Evolutionary conservation across 92 coral and sea anemone genomes (phyloP), one percentile per base, ranked within the genome.

Genomic region (Montipora capitata): DNA sequence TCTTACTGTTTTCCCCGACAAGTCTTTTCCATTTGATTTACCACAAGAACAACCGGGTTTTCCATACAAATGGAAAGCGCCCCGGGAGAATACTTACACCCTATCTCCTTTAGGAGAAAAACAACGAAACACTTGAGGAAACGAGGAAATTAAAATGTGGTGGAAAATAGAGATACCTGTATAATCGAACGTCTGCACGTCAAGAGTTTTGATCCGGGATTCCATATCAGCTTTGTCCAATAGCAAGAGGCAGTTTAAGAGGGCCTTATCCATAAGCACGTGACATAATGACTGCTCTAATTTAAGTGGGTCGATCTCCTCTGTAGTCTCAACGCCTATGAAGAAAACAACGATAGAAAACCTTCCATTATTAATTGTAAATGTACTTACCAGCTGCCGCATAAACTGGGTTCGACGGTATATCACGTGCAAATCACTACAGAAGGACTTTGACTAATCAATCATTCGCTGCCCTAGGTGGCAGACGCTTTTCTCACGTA

Each of bases 171-270:
- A 17, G 7, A 77, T 52, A 94, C 97, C 94, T 79, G 89, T 68
- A 68, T 15, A 83, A 20, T 95, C 96, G 52, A 81, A 70, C 58
- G 83, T 51, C 65, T 85, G 88, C 82, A 81, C 91, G 56, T 87
- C 74, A 8, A 94, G 82, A 7, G 91, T 83, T 79, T 92, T 94
- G 14, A 96, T 79, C 78, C 91, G 92, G 88, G 88, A 92, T 74
- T 97, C 99, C 97, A 96, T 94, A 57, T 90, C 93, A 0, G 99
- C 99, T 66, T 97, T 97, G 91, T 97, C 99, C 76, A 97, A 86
- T 45, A 97, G 48, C 57, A 97, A 87, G 57, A 97, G 74, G 69
- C 98, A 97, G 93, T 97, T 97, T 43, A 96, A 81, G 14, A 97
- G 89, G 42, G 99, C 99, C 80, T 97, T 97, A 88, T 97, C 98